Conservation (phyloP, 92 coral and sea anemone species). For the Paramuricea clavata region DNA sequence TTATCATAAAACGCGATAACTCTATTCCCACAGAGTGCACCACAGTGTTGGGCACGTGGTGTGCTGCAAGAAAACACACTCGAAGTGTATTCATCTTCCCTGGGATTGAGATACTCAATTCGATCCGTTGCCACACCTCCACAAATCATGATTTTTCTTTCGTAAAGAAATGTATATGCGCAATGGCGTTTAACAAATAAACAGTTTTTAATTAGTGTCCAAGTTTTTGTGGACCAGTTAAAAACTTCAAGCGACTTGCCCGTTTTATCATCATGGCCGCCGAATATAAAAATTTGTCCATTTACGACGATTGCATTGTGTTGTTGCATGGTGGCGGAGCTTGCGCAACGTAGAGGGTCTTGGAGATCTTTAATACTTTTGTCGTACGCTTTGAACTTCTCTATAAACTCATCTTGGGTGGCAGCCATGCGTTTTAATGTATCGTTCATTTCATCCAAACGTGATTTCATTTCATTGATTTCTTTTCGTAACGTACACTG, state of each 20-base stretch:
- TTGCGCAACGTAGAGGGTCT: background rate
- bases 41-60: background rate
- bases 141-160: constrained; percentile 12
- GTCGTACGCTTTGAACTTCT: background rate
- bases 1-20: background rate
- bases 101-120: constrained; percentile 8
- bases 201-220: constrained; percentile 16
- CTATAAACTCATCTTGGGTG: background rate
- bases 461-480: constrained; percentile 18
- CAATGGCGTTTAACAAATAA: constrained; percentile 4
- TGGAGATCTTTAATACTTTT: constrained; percentile 1
- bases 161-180: constrained; percentile 7
- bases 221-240: constrained; percentile 26
- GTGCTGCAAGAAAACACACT: background rate
- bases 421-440: background rate
- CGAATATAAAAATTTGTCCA: constrained; percentile 6
- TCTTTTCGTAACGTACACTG: constrained; percentile 6
- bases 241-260: constrained; percentile 16
- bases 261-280: no score
- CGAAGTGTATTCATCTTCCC: background rate
- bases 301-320: background rate
- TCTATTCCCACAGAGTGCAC: background rate
- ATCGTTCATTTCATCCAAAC: background rate
- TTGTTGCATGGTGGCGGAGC: background rate
- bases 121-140: no score